Evolutionary conservation across 2,113 vertebrate species (phyloP).

Genomic region (Corythornis vintsioides): DNA sequence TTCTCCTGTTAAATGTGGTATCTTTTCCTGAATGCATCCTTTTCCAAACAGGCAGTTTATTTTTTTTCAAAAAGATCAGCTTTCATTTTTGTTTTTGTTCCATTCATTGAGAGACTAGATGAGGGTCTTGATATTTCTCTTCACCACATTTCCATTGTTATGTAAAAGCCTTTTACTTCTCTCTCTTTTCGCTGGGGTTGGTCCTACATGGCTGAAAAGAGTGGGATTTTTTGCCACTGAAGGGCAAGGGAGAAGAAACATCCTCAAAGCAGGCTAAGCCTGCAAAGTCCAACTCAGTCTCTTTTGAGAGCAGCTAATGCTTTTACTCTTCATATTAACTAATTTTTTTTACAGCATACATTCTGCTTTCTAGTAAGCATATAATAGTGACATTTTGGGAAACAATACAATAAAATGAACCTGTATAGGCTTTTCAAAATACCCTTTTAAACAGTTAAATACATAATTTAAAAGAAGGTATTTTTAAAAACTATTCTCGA

Average conservation of each 20-base stretch:
- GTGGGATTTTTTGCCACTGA: neutral
- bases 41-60: neutral
- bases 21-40: neutral
- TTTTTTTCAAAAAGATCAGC: neutral
- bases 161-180: neutral
- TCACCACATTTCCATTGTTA: neutral
- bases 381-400: neutral
- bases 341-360: neutral
- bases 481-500: neutral
- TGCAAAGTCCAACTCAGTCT: neutral
- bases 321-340: neutral
- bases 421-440: neutral
- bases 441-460: neutral
- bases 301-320: neutral
- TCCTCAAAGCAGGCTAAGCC: neutral
- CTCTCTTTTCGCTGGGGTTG: neutral
- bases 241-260: neutral
- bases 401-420: neutral
- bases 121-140: neutral
- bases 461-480: neutral
- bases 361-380: neutral
- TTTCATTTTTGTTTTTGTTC: neutral
- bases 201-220: neutral
- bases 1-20: neutral
- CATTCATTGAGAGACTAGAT: neutral